Evolutionary conservation across 2,888 invertebrate genomes (phyloP), one percentile per base, ranked within the genome.

Genomic region (Tigriopus californicus): DNA sequence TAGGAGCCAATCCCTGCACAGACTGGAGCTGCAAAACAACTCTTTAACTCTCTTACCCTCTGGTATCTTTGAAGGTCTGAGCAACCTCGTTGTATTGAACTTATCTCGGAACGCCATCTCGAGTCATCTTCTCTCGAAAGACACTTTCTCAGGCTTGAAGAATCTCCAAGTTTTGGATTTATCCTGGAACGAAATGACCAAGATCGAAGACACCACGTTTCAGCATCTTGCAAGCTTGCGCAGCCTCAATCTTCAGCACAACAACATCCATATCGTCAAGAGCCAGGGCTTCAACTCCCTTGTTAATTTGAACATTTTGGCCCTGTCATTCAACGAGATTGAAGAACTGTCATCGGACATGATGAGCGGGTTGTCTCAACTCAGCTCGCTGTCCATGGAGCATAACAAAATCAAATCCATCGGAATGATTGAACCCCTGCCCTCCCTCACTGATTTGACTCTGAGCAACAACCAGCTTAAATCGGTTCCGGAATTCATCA

Each of bases 81-180:
- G 82, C 66, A 85, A 84, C 68, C 74, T 92, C 65, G 77, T 82
- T 65, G 82, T 83, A 1, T 73, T 91, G 64, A 89, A 91, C 73
- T 73, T 91, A 68, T 87, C 88, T 46, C 80, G 80, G 68, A 91
- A 91, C 73, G 82, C 84, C 70, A 76, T 91, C 62, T 83, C 86
- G 54, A 65, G 64, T 53, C 62, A 63, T 44, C 64, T 64, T 60
- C 58, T 74, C 90, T 64, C 86, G 88, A 2, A 80, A 85, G 70
- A 87, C 70, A 89, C 90, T 6, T 91, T 92, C 75, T 86, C 83
- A 71, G 89, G 90, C 56, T 75, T 91, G 68, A 80, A 82, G 68
- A 78, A 85, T 66, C 75, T 90, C 67, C 76, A 79, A 61, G 77
- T 85, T 2, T 22, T 59, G 13, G 59, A 59, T 24, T 51, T 59